Conservation (phyloP, 2,113 vertebrate genomes). For the Engraulis encrasicolus region DNA sequence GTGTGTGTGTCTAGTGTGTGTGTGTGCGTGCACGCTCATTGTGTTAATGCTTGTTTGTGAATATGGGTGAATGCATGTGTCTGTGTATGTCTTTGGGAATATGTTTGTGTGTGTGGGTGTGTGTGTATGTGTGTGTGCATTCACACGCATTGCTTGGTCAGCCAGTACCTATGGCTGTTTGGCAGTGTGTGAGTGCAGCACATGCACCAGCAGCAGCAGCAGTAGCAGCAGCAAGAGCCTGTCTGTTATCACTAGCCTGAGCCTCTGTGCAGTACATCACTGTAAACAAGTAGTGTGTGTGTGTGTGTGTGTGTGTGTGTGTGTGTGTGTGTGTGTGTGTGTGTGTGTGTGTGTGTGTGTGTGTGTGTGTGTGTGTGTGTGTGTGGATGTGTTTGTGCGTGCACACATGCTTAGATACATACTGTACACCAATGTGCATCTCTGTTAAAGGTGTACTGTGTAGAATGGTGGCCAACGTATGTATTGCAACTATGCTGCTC, state of each 20-base stretch:
- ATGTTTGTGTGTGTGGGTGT: background rate
- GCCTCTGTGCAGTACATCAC: background rate
- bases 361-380: background rate
- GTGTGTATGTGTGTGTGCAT: background rate
- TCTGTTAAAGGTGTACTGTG: too few relatives aligned
- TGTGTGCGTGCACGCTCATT: background rate
- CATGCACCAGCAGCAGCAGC: background rate
- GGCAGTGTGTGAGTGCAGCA: background rate
- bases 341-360: background rate
- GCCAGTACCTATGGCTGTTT: background rate
- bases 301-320: slow-evolving; percentile 8
- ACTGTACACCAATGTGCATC: too few relatives aligned
- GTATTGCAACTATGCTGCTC: too few relatives aligned
- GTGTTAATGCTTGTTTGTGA: background rate
- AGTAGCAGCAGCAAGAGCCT: too few relatives aligned
- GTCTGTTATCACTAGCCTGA: too few relatives aligned
- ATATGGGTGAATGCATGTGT: background rate
- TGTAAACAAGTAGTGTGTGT: background rate
- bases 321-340: background rate
- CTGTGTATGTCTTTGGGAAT: background rate
- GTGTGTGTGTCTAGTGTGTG: background rate
- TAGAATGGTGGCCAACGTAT: too few relatives aligned
- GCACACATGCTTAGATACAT: too few relatives aligned
- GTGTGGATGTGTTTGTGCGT: too few relatives aligned
- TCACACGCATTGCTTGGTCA: background rate